phyloP scores from a whole-genome alignment of 2,797 vertebrate species.

The Myoxocephalus aenaeus region DNA sequence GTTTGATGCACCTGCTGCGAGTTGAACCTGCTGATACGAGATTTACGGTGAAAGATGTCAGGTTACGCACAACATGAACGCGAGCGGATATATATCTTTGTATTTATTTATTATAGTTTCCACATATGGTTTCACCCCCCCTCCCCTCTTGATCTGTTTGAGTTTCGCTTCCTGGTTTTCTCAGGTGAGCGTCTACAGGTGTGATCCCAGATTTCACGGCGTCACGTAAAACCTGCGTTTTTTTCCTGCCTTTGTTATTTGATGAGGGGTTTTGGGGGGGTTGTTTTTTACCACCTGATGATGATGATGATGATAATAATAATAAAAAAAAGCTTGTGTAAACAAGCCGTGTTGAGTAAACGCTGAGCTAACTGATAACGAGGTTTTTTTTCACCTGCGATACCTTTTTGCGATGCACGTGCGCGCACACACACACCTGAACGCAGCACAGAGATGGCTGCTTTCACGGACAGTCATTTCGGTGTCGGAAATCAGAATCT shows the following conservation, averaged over 20 bases:
- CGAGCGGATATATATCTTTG: neutral
- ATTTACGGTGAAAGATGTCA: neutral
- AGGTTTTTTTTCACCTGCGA: conserved; percentile 9
- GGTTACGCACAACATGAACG: no score
- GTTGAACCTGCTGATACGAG: conserved; percentile 7
- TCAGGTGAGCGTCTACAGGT: conserved; percentile 67
- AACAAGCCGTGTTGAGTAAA: conserved; percentile 4
- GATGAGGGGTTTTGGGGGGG: neutral
- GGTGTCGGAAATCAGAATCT: neutral
- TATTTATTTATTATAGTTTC: neutral
- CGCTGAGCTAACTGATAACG: conserved; percentile 15
- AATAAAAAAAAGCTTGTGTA: conserved; percentile 1
- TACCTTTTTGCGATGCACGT: neutral
- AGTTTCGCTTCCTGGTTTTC: conserved; percentile 78
- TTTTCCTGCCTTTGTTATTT: neutral
- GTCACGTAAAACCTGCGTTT: neutral
- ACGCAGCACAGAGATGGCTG: neutral
- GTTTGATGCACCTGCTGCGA: conserved; percentile 65
- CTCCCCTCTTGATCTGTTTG: neutral
- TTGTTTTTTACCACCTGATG: neutral
- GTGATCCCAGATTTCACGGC: neutral
- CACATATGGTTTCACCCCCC: neutral
- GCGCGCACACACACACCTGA: neutral
- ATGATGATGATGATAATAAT: no score
- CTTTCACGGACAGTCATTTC: no score